These are phyloP conservation scores for Rhaphigaster nebulosa DNA, from an alignment of 2,888 invertebrate genomes.

Conservation along the genomic window DNA sequence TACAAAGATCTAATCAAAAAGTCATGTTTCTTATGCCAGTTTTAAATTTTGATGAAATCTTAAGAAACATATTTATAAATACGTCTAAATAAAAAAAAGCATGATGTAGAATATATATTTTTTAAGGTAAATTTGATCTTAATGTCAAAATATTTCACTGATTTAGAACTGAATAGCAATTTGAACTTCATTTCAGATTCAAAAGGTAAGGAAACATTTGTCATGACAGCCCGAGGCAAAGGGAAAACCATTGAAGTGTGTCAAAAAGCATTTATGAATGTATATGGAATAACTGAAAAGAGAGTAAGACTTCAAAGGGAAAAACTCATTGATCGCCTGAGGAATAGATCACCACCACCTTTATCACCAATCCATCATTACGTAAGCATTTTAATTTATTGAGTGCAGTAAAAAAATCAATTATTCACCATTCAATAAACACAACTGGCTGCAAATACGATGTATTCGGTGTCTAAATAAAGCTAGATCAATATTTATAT, in stretches of 20 bases:
- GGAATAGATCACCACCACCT: slow-evolving; percentile 51
- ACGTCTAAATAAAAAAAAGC: too few relatives aligned
- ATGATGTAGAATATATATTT: background rate
- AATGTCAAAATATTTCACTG: background rate
- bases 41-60: background rate
- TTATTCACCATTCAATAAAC: background rate
- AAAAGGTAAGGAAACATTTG: slow-evolving; percentile 62
- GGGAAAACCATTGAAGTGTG: slow-evolving; percentile 70
- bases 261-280: slow-evolving; percentile 73
- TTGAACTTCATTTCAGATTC: slow-evolving; percentile 63
- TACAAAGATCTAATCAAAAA: background rate
- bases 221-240: slow-evolving; percentile 59
- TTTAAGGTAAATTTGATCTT: background rate
- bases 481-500: too few relatives aligned
- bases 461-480: background rate
- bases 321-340: slow-evolving; percentile 69
- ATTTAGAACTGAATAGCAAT: background rate
- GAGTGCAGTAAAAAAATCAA: background rate
- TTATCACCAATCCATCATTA: slow-evolving; percentile 40
- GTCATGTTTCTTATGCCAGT: background rate
- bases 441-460: background rate
- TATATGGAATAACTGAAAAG: slow-evolving; percentile 73
- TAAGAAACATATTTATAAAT: background rate
- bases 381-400: slow-evolving; percentile 14
- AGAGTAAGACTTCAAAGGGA: slow-evolving; percentile 71